These are phyloP conservation scores for Orientallactaga sibirica DNA, from an alignment of 2,797 vertebrate genomes.

Conservation along the genomic window DNA sequence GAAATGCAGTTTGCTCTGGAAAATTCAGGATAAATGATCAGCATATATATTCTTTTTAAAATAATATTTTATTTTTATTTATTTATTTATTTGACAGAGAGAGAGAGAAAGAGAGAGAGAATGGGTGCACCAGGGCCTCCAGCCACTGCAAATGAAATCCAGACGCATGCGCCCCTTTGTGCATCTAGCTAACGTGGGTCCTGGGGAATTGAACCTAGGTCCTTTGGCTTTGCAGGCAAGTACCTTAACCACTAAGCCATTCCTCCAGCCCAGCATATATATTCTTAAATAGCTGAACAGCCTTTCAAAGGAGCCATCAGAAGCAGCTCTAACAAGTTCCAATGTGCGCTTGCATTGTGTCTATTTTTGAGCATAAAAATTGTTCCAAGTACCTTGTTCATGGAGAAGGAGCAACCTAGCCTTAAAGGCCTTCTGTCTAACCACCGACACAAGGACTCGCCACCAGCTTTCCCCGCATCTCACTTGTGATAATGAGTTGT, in stretches of 20 bases:
- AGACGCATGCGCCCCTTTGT: too few relatives aligned
- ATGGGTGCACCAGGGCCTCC: too few relatives aligned
- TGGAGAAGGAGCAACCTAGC: slow-evolving; percentile 12
- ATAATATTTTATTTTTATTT: too few relatives aligned
- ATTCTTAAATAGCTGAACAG: slow-evolving; percentile 10
- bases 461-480: slow-evolving; percentile 61
- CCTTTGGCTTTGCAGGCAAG: too few relatives aligned
- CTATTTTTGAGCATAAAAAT: slow-evolving; percentile 55
- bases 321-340: neutral
- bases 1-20: slow-evolving; percentile 32
- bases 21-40: neutral
- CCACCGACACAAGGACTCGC: slow-evolving; percentile 26
- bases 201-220: too few relatives aligned
- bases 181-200: too few relatives aligned
- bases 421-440: slow-evolving; percentile 50
- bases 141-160: too few relatives aligned
- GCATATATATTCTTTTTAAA: neutral
- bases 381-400: slow-evolving; percentile 4
- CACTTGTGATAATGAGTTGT: slow-evolving; percentile 25
- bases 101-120: too few relatives aligned
- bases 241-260: too few relatives aligned
- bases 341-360: neutral
- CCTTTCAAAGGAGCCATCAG: slow-evolving; percentile 5
- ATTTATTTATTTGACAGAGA: too few relatives aligned
- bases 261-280: neutral